Evolutionary conservation across 2,797 vertebrate genomes (phyloP).

Genomic region (Setipinna tenuifilis): DNA sequence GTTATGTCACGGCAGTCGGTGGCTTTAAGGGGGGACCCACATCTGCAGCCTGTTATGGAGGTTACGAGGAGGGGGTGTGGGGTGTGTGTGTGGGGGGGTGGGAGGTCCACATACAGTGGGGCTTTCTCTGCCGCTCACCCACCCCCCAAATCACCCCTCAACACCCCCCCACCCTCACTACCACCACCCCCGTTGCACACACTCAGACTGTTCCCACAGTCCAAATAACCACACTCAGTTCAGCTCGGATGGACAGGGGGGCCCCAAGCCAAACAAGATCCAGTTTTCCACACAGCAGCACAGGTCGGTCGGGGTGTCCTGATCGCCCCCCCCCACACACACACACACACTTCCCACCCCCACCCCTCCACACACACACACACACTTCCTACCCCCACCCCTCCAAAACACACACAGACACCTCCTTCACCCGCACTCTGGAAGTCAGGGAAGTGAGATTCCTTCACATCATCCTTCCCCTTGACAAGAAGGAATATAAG

Average conservation of each 20-base stretch:
- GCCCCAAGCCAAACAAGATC: constrained; percentile 39
- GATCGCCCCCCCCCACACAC: not conserved
- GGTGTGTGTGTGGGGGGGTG: too few species aligned
- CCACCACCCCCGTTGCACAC: not conserved
- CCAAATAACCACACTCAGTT: constrained; percentile 44
- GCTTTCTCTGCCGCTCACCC: not conserved
- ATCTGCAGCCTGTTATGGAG: not conserved
- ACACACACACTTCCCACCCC: too few species aligned
- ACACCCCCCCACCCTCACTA: constrained; percentile 24
- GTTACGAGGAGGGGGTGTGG: not conserved
- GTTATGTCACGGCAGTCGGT: not conserved
- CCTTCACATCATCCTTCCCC: not conserved
- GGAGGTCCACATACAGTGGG: not conserved
- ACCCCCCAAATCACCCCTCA: not conserved
- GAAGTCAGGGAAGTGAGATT: not conserved
- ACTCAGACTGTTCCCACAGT: constrained; percentile 45
- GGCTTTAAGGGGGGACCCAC: not conserved
- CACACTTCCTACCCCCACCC: not conserved
- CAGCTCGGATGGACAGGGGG: not conserved
- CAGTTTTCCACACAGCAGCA: constrained; percentile 29
- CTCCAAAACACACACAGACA: not conserved
- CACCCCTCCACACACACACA: not conserved
- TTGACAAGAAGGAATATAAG: too few species aligned
- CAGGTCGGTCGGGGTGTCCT: constrained; percentile 16
- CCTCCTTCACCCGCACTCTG: not conserved